These are phyloP conservation scores for Sminthurides bifidus DNA, from an alignment of 1,140 invertebrate species.

Conservation along the genomic window DNA sequence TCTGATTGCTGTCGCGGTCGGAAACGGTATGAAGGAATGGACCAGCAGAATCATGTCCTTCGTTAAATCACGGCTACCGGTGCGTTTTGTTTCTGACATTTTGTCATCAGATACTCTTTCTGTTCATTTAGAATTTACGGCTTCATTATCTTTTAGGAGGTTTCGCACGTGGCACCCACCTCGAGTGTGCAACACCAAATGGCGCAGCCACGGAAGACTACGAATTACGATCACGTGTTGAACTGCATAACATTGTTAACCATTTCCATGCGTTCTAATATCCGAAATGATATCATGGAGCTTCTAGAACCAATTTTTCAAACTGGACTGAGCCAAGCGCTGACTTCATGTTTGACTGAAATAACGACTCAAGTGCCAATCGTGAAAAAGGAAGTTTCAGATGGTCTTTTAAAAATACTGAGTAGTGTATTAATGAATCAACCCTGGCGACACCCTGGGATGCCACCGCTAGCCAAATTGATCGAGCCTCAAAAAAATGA, in stretches of 20 bases:
- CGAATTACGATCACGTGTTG: constrained; percentile 74
- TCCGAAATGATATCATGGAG: constrained; percentile 65
- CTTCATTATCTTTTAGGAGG: constrained; percentile 26
- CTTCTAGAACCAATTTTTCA: constrained; percentile 83
- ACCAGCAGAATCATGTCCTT: constrained; percentile 75
- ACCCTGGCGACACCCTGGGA: constrained; percentile 63
- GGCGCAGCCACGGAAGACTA: constrained; percentile 37
- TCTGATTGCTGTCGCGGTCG: constrained; percentile 79
- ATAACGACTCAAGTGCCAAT: constrained; percentile 75
- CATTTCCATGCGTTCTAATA: constrained; percentile 64
- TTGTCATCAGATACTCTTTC: background rate
- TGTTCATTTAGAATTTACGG: background rate
- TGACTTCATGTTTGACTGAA: constrained; percentile 82
- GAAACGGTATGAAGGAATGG: constrained; percentile 63
- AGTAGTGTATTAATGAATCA: constrained; percentile 79
- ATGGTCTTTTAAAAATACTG: constrained; percentile 76
- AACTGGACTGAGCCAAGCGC: constrained; percentile 74
- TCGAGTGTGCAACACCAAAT: background rate
- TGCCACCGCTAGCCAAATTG: constrained; percentile 41
- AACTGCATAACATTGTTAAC: constrained; percentile 87
- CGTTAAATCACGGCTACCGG: constrained; percentile 66
- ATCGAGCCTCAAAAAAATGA: constrained; percentile 8
- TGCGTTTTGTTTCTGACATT: constrained; percentile 26
- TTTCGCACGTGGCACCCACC: background rate
- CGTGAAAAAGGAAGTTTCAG: constrained; percentile 79